These are phyloP conservation scores for Sebastes iracundus DNA, from an alignment of 2,797 vertebrate genomes.

Conservation along the genomic window DNA sequence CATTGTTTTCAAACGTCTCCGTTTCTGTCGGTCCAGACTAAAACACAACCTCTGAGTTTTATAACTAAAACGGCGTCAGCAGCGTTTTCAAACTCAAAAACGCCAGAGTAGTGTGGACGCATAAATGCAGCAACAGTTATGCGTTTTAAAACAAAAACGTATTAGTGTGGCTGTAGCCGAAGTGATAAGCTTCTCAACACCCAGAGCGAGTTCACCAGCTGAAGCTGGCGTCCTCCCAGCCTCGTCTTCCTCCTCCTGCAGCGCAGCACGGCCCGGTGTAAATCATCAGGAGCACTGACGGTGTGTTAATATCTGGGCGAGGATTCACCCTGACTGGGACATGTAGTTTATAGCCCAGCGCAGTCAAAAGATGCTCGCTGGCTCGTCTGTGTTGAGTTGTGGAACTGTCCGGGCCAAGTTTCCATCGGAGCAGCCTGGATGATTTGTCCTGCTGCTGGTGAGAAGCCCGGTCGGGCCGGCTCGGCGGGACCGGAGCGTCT, in stretches of 20 bases:
- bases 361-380: not conserved
- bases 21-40: too few relatives aligned
- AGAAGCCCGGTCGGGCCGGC: not conserved
- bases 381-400: not conserved
- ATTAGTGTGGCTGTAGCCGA: too few relatives aligned
- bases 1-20: too few relatives aligned
- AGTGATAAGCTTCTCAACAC: too few relatives aligned
- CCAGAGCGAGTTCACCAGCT: not conserved
- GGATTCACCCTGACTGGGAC: slow-evolving; percentile 2
- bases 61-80: too few relatives aligned
- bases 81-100: too few relatives aligned
- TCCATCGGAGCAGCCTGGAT: slow-evolving; percentile 7
- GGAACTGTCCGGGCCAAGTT: slow-evolving; percentile 18
- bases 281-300: slow-evolving; percentile 3
- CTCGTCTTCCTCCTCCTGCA: not conserved
- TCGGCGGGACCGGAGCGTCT: not conserved
- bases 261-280: not conserved
- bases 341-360: not conserved
- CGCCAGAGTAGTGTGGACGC: too few relatives aligned
- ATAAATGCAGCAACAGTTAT: too few relatives aligned
- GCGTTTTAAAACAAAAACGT: too few relatives aligned
- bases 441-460: slow-evolving; percentile 8
- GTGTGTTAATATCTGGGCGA: slow-evolving; percentile 15
- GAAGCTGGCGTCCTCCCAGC: not conserved
- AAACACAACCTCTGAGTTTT: too few relatives aligned